Percentiles rank a stretch among this genome's conserved stretches.
phyloP scores from a whole-genome alignment of 2,797 vertebrate species.

The Sternotherus odoratus region DNA sequence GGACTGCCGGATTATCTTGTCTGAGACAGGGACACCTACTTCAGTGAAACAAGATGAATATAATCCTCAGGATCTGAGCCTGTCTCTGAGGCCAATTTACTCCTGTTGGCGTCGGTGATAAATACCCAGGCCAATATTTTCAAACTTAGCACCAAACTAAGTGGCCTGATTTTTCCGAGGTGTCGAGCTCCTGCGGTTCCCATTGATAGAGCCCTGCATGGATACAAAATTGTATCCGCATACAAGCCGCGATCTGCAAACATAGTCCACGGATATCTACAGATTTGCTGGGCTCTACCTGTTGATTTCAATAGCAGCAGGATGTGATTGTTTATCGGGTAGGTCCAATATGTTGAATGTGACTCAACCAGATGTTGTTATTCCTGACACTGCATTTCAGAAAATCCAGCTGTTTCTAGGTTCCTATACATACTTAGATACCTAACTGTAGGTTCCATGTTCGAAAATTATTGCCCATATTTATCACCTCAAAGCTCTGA shows the following conservation, averaged over 20 bases:
- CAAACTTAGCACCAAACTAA: neutral
- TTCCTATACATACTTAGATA: neutral
- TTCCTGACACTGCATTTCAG: rapidly evolving
- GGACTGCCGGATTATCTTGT: neutral
- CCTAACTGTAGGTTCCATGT: rapidly evolving
- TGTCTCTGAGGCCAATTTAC: neutral
- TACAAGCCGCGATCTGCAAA: too few relatives aligned
- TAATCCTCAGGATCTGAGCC: neutral
- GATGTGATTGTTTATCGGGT: neutral
- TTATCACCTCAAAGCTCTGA: neutral
- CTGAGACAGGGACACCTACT: rapidly evolving
- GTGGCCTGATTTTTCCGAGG: neutral
- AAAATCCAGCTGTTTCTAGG: neutral
- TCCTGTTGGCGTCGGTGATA: neutral
- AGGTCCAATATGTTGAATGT: neutral
- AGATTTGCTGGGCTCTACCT: too few relatives aligned
- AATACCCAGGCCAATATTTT: neutral
- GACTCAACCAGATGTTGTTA: rapidly evolving
- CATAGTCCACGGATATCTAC: too few relatives aligned
- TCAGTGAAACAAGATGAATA: neutral
- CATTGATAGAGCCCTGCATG: too few relatives aligned
- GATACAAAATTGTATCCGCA: too few relatives aligned
- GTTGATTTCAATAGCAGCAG: neutral
- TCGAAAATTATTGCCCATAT: neutral
- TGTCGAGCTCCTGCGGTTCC: neutral